Base-by-base conservation (phyloP, 2,888 invertebrate genomes). In the Latrodectus elegans region DNA sequence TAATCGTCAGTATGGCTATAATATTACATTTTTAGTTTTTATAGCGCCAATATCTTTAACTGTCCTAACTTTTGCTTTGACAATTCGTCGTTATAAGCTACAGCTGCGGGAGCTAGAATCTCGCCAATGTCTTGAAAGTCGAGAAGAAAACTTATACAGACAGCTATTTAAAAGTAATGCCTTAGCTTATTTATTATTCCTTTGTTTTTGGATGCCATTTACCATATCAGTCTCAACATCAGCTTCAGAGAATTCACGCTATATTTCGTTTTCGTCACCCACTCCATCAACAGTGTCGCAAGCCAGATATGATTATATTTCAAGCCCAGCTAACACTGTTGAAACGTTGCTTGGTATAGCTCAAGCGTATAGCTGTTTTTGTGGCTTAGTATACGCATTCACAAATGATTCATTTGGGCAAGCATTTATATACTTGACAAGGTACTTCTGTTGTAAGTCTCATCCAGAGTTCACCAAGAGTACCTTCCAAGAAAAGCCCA, bases 371-470 rank as follows among this genome's bases (percentile, higher is more conserved):
- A 87, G 88, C 52, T 88, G 88, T 82, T 82, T 90, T 64, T 90
- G 90, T 60, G 81, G 82, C 6, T 83, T 90, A 49, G 83, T 89
- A 51, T 90, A 90, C 70, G 88, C 86, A 22, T 84, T 89, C 49
- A 90, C 88, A 38, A 88, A 90, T 70, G 72, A 80, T 52, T 84
- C 90, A 60, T 90, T 90, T 78, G 84, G 87, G 52, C 89, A 89
- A 71, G 90, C 88, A 17, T 90, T 89, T 71, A 67, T 89, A 49
- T 83, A 88, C 72, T 83, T 89, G 79, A 89, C 86, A 38, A 82
- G 88, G 75, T 90, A 90, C 84, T 90, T 89, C 80, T 90, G 90
- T 52, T 89, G 88, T 67, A 90, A 90, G 64, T 81, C 90, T 68
- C 90, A 88, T 82, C 81, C 88, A 15, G 90, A 90, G 78, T 89